Percentiles rank a stretch among this genome's conserved stretches.
phyloP scores from a whole-genome alignment of 2,888 invertebrate species.

The Tetragonula carbonaria region DNA sequence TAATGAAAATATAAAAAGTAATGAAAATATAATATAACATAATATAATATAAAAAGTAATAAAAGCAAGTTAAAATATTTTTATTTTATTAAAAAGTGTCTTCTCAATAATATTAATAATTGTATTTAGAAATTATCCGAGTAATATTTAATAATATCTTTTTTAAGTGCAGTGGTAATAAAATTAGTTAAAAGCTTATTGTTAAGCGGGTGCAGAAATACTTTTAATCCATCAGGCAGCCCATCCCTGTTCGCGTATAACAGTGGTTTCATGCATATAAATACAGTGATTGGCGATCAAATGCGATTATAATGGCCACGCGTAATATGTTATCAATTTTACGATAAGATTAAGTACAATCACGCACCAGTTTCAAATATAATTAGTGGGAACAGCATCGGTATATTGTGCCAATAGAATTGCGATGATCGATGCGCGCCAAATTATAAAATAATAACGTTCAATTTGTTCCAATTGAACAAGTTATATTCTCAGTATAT shows the following conservation, averaged over 20 bases:
- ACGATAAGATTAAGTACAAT: not conserved
- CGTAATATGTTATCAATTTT: not conserved
- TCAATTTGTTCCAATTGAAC: not conserved
- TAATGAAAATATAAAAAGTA: no score
- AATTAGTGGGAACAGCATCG: not conserved
- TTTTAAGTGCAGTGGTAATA: not conserved
- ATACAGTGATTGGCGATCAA: not conserved
- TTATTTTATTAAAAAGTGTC: not conserved
- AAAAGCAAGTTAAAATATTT: not conserved
- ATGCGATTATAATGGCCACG: not conserved
- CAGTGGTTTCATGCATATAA: not conserved
- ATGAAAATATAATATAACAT: no score
- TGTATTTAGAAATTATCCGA: not conserved
- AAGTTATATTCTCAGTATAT: no score
- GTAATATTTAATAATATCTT: not conserved
- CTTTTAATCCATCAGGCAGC: conserved; percentile 29
- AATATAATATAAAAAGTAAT: no score
- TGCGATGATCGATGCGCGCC: not conserved
- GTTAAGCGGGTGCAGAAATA: not conserved
- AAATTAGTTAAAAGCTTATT: conserved; percentile 5
- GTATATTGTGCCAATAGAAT: not conserved
- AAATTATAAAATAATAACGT: not conserved
- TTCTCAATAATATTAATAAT: not conserved
- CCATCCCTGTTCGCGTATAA: not conserved
- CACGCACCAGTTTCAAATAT: not conserved